Evolutionary conservation across 2,797 vertebrate genomes (phyloP).

Genomic region (Thamnophis elegans): DNA sequence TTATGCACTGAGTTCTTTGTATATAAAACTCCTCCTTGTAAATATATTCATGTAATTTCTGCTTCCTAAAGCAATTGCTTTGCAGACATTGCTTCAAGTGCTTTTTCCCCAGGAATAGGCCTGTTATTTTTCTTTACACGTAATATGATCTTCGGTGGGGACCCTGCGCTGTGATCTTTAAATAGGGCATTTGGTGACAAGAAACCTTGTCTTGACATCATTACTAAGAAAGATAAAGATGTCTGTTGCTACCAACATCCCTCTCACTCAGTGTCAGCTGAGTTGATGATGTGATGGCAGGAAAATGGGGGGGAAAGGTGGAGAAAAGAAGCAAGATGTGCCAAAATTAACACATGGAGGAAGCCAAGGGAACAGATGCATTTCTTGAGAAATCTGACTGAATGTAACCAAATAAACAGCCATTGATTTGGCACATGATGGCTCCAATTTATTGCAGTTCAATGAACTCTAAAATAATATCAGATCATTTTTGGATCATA

Average conservation of each 20-base stretch:
- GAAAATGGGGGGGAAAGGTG: not conserved
- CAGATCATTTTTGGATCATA: not conserved
- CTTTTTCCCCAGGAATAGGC: not conserved
- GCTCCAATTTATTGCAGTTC: not conserved
- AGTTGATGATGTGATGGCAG: conserved; percentile 6
- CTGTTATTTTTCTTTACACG: not conserved
- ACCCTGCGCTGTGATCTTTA: not conserved
- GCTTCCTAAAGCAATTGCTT: not conserved
- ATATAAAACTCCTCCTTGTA: not conserved
- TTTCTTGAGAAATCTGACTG: conserved; percentile 1
- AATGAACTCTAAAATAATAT: not conserved
- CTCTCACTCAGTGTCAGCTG: conserved; percentile 21
- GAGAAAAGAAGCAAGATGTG: not conserved
- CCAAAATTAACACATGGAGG: no score
- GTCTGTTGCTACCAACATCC: not conserved
- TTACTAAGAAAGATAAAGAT: not conserved
- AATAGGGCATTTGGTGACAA: not conserved
- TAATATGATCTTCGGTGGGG: not conserved
- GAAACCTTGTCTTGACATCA: not conserved
- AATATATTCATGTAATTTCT: not conserved
- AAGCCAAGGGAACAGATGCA: not conserved
- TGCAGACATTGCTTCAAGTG: not conserved
- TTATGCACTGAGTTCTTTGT: not conserved
- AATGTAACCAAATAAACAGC: not conserved
- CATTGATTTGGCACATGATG: not conserved